These are phyloP conservation scores for Bembecia ichneumoniformis DNA, from an alignment of 2,888 invertebrate genomes.

Conservation along the genomic window DNA sequence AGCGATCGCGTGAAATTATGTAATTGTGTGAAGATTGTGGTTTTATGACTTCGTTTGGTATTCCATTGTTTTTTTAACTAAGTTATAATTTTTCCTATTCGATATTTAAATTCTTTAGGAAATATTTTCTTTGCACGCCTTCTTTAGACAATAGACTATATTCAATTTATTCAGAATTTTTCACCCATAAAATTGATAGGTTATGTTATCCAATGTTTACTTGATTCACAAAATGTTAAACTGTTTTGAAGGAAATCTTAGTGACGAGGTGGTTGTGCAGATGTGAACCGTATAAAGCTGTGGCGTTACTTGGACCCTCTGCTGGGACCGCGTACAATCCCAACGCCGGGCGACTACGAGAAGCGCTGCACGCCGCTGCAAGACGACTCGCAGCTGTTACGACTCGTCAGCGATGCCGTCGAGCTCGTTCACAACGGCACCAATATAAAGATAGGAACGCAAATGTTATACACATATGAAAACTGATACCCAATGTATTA, in stretches of 20 bases:
- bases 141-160: too few species aligned
- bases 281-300: conserved; percentile 74
- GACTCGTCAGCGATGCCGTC: conserved; percentile 61
- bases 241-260: too few species aligned
- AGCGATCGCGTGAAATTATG: too few species aligned
- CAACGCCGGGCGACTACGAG: conserved; percentile 76
- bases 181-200: neutral
- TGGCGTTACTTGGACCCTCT: conserved; percentile 85
- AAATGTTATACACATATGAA: conserved; percentile 68
- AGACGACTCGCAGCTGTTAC: conserved; percentile 56
- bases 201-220: too few species aligned
- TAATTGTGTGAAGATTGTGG: too few species aligned
- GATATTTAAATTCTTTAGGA: too few species aligned
- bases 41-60: too few species aligned
- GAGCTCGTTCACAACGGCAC: conserved; percentile 54
- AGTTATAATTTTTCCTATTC: too few species aligned
- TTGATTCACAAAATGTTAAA: too few species aligned
- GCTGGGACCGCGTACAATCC: conserved; percentile 83
- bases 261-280: conserved; percentile 60
- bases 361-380: conserved; percentile 72
- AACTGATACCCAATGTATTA: conserved; percentile 22
- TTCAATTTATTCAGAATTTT: neutral
- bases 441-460: conserved; percentile 60
- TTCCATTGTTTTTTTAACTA: too few species aligned
- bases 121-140: too few species aligned